Evolutionary conservation across 2,888 invertebrate species (phyloP).

Genomic region (Cephus rjabovi): DNA sequence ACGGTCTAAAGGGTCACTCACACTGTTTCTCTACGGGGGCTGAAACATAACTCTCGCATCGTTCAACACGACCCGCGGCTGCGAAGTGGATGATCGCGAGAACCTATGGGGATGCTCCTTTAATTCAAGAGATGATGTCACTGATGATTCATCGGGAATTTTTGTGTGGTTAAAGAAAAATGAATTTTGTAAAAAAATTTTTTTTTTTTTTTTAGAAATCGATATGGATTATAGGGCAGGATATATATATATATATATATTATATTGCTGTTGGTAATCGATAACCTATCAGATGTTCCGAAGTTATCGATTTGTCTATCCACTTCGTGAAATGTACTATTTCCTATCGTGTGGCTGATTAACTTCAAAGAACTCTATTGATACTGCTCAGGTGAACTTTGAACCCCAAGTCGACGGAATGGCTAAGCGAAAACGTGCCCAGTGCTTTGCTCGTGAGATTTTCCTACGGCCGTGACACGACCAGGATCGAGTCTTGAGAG

Average conservation of each 20-base stretch:
- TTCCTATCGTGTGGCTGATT: not conserved
- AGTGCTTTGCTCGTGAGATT: slow-evolving; percentile 26
- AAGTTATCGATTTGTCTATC: not conserved
- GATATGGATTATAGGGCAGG: no score
- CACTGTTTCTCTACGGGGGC: not conserved
- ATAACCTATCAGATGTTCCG: no score
- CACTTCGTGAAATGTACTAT: not conserved
- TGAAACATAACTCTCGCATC: slow-evolving; percentile 32
- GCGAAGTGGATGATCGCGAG: slow-evolving; percentile 18
- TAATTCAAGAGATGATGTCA: not conserved
- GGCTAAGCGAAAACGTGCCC: slow-evolving; percentile 30
- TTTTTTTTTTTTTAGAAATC: no score
- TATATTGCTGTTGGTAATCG: no score
- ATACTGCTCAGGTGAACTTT: not conserved
- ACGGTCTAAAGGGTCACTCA: not conserved
- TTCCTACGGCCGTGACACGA: slow-evolving; percentile 2
- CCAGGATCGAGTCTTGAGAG: not conserved
- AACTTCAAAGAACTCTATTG: not conserved
- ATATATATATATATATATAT: no score
- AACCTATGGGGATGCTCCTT: not conserved
- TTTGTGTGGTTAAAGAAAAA: not conserved
- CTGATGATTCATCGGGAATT: not conserved
- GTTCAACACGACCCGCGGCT: slow-evolving; percentile 21
- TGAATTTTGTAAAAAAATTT: no score
- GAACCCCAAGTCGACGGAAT: slow-evolving; percentile 17